Evolutionary conservation across 2,113 vertebrate species (phyloP).

Genomic region (Bagarius yarrelli): DNA sequence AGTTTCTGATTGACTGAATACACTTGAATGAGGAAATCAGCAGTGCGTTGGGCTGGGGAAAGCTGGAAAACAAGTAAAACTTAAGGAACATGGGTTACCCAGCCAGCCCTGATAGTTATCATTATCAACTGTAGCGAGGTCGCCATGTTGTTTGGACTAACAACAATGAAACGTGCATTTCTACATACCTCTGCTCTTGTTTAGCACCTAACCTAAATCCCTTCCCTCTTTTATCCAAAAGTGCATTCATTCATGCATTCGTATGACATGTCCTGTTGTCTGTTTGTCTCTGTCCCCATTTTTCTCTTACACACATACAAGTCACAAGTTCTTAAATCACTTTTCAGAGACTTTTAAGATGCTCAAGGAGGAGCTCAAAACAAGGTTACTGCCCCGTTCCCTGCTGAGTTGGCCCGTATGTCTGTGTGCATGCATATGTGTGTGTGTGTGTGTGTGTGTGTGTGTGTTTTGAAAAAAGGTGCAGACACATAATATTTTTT

Average conservation of each 20-base stretch:
- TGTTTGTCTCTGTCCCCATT: slow-evolving; percentile 6
- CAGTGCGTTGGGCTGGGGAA: no score
- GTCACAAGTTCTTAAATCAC: slow-evolving; percentile 33
- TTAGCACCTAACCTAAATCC: not conserved
- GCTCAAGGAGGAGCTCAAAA: slow-evolving; percentile 43
- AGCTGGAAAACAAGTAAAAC: no score
- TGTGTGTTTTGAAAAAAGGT: slow-evolving; percentile 19
- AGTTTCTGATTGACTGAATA: no score
- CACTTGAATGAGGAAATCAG: no score
- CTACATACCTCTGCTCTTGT: not conserved
- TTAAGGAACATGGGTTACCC: no score
- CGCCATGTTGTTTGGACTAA: not conserved
- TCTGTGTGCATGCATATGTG: not conserved
- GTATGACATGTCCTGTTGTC: not conserved
- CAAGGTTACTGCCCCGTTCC: slow-evolving; percentile 52
- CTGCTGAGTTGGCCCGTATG: slow-evolving; percentile 38
- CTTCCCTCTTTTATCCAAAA: not conserved
- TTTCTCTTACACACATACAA: not conserved
- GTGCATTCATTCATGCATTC: no score
- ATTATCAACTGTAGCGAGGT: not conserved
- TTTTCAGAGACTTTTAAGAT: slow-evolving; percentile 51
- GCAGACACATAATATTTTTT: slow-evolving; percentile 49
- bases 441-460: slow-evolving; percentile 14
- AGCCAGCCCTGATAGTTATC: no score
- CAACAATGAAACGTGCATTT: not conserved